Evolutionary conservation across 2,888 invertebrate species (phyloP).

Genomic region (Noctua comes): DNA sequence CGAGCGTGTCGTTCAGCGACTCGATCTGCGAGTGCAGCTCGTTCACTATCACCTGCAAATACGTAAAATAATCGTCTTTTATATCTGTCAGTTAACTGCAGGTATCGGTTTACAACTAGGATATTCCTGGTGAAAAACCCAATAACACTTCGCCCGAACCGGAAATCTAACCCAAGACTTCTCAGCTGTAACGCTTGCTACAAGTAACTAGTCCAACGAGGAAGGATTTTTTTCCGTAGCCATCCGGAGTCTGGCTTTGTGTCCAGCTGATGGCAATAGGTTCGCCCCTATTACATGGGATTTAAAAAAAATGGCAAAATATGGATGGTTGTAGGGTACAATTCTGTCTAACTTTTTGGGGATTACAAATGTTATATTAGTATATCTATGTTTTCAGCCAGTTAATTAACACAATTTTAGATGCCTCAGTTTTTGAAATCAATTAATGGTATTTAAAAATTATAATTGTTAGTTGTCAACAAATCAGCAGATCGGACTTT

Average conservation of each 20-base stretch:
- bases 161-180: not conserved
- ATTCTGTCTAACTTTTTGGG: not conserved
- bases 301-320: not conserved
- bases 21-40: conserved; percentile 98
- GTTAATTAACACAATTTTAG: not conserved
- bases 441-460: not conserved
- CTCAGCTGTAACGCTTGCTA: not conserved
- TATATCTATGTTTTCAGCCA: not conserved
- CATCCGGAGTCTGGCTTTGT: not conserved
- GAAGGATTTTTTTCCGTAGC: not conserved
- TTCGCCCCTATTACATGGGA: not conserved
- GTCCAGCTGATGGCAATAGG: not conserved
- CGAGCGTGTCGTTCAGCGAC: conserved; percentile 96
- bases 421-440: not conserved
- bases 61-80: not conserved
- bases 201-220: not conserved
- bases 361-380: not conserved
- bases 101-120: not conserved
- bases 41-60: conserved; percentile 96
- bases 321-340: not conserved
- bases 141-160: not conserved
- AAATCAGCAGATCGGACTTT: not conserved
- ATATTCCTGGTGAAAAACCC: not conserved
- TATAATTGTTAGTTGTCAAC: not conserved
- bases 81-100: not conserved